Percentiles rank a stretch among this genome's conserved stretches.
These are phyloP conservation scores for Cyanistes caeruleus DNA, from an alignment of 2,113 vertebrate genomes.

Conservation along the genomic window DNA sequence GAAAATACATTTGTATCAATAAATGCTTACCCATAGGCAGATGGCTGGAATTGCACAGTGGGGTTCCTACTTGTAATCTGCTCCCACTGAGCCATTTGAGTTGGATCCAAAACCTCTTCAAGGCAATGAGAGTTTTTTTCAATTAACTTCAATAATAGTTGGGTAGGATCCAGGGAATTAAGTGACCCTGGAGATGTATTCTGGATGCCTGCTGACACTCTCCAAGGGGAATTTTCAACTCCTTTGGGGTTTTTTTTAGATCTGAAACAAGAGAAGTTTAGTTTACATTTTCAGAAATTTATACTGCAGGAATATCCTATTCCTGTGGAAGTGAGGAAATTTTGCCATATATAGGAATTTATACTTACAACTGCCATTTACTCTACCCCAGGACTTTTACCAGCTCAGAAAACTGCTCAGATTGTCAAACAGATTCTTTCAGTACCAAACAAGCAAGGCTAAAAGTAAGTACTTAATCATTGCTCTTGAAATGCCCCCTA, in stretches of 20 bases:
- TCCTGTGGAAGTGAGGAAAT: not conserved
- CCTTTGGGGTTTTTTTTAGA: not conserved
- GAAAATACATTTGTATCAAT: not conserved
- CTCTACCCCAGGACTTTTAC: not conserved
- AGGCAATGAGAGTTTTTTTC: slow-evolving; percentile 28
- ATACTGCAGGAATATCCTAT: not conserved
- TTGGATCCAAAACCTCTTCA: slow-evolving; percentile 21
- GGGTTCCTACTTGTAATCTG: slow-evolving; percentile 34
- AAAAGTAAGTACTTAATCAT: not conserved
- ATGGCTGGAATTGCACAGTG: slow-evolving; percentile 24
- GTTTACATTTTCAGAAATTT: not conserved
- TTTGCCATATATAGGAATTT: not conserved
- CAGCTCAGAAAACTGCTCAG: not conserved
- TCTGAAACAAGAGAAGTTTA: not conserved
- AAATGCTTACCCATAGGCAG: slow-evolving; percentile 33
- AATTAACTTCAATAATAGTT: slow-evolving; percentile 30
- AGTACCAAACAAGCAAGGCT: not conserved
- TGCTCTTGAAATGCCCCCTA: not conserved
- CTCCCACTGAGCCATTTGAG: not conserved
- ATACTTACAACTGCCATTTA: not conserved
- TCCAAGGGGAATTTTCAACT: not conserved
- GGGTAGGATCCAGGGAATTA: slow-evolving; percentile 7
- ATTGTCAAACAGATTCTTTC: not conserved
- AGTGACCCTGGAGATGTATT: not conserved
- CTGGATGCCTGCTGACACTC: not conserved